Evolutionary conservation across 2,888 invertebrate genomes (phyloP), one percentile per base, ranked within the genome.

Genomic region (Bombylius discolor): DNA sequence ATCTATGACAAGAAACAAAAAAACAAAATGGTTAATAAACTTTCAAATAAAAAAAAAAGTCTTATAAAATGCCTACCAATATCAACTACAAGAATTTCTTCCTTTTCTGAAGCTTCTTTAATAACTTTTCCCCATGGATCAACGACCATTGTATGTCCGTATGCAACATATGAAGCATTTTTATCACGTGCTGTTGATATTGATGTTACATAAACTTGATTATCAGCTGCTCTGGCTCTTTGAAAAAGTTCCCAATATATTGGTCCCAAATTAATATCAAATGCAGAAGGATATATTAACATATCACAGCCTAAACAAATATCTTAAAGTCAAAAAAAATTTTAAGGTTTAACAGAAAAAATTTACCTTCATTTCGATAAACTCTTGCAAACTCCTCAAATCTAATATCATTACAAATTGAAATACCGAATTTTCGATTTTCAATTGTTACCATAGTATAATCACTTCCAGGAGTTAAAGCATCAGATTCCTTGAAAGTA

Each of bases 251-350:
- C 88, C 94, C 95, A 98, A 73, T 97, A 96, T 55, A 84, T 76
- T 0, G 95, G 94, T 0, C 97, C 97, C 0, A 96, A 96, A 3
- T 91, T 93, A 88, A 90, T 89, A 74, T 94, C 97, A 74, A 97
- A 97, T 3, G 96, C 95, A 33, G 87, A 95, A 1, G 97, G 97
- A 76, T 94, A 97, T 32, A 97, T 76, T 34, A 97, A 74, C 64
- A 96, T 71, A 54, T 90, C 81, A 66, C 95, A 95, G 0, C 89
- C 92, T 84, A 12, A 97, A 0, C 23, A 23, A 23, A 23, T 23
- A 23, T 3, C 3, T 23, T 1, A 94, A 94, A 3, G 89, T 90
- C 86, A 88, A 11, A 11, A 42, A 42, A 11, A 42, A 42, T 5
- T 11, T 7, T 11, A 11, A 42, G 33, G 5, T 47, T 31, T 11